Conservation (phyloP, 2,113 vertebrate species). For the Poecile atricapillus region DNA sequence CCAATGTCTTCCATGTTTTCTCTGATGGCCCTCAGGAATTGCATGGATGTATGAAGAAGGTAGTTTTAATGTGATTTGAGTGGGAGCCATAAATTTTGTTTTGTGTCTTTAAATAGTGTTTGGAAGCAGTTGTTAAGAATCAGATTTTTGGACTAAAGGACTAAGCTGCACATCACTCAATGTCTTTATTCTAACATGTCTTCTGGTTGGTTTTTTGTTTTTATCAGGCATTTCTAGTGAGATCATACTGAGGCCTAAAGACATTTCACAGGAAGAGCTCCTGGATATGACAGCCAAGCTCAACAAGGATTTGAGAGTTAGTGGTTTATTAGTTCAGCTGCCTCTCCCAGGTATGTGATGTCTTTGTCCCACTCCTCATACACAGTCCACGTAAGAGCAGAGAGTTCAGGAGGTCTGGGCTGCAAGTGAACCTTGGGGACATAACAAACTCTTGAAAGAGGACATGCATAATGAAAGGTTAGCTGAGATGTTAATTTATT, state of each 20-base stretch:
- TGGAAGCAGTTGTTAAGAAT: background rate
- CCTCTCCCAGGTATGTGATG: slow-evolving; percentile 79
- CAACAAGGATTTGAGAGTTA: slow-evolving; percentile 86
- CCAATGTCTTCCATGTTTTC: background rate
- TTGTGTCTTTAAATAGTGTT: background rate
- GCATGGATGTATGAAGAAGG: background rate
- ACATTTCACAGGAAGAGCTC: slow-evolving; percentile 87
- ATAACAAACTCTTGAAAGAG: background rate
- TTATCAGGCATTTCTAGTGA: slow-evolving; percentile 81
- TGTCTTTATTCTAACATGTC: background rate
- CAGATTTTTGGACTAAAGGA: background rate
- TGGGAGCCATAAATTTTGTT: background rate
- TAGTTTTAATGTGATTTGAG: background rate
- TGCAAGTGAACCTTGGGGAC: background rate
- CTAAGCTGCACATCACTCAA: background rate
- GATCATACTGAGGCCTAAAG: slow-evolving; percentile 81
- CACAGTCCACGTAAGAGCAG: background rate
- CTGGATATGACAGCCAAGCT: slow-evolving; percentile 82
- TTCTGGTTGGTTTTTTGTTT: background rate
- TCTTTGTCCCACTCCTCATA: background rate
- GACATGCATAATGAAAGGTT: background rate
- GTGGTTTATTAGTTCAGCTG: slow-evolving; percentile 88
- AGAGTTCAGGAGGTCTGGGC: background rate
- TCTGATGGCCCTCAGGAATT: background rate
- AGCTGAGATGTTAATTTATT: background rate